Base-by-base conservation (phyloP, 2,797 vertebrate species). In the Microchirus variegatus region DNA sequence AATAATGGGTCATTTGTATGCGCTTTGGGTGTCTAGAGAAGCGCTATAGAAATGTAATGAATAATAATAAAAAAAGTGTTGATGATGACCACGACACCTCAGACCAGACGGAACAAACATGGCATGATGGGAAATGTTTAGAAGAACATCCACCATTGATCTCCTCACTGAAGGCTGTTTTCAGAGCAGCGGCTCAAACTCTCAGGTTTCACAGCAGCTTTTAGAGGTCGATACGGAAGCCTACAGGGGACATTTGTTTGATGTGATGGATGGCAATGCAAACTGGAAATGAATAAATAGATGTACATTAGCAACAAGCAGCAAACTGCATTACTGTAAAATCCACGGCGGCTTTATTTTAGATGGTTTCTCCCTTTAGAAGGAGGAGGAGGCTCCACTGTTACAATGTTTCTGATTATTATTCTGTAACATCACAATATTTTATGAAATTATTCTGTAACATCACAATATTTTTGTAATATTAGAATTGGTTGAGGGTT, bases 181-280 rank as follows among this genome's bases (percentile, higher is more conserved):
- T 58, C 48, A 63, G 69, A 65, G 41, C 48, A 47, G 73, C 31
- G 50, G 62, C 55, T 67, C 15, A 14, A 52, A 11, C 78, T 83
- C 85, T 90, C 84, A 1, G 78, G 81, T 89, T 89, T 82, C 88
- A 80, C 35, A 2, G 81, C 77, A 70, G 83, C 86, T 84, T 85
- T 90, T 86, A 84, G 53, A 42, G 85, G 76, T 90, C 86, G 83
- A 90, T 89, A 81, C 50, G 11, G 70, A 48, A 49, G 75, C 87
- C 81, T 67, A 75, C 56, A 16, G 78, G 84, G 87, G 77, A 70
- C 81, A 72, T 63, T 81, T 74, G 79, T 72, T 56, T 86, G 66
- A 78, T 57, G 58, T 75, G 77, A 80, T 82, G 67, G 73, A 82
- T 37, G 70, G 67, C 26, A 46, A 71, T 54, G 63, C 61, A 56